Conservation (phyloP, 2,888 invertebrate genomes). For the Lasius platythorax region DNA sequence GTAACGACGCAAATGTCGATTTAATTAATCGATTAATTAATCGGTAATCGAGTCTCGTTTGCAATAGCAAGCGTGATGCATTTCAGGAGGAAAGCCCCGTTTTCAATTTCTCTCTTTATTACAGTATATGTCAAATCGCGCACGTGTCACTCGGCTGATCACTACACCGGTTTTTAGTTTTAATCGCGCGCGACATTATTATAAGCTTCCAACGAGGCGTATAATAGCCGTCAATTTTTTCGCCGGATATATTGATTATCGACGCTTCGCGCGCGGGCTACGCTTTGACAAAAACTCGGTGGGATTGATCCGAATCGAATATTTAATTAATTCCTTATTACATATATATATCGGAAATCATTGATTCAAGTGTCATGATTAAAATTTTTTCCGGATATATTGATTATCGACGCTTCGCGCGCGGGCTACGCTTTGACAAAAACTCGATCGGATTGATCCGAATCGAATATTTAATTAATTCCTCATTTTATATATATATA, state of each 20-base stretch:
- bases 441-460: neutral
- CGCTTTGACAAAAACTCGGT: neutral
- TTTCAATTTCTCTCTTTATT: neutral
- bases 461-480: neutral
- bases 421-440: neutral
- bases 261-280: neutral
- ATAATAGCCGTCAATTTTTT: slow-evolving; percentile 19
- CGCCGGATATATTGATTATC: slow-evolving; percentile 26
- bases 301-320: neutral
- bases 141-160: slow-evolving; percentile 10
- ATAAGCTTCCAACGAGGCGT: slow-evolving; percentile 23
- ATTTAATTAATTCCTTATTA: neutral
- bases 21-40: slow-evolving; percentile 34
- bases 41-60: neutral
- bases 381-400: slow-evolving; percentile 33
- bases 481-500: too few relatives aligned
- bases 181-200: slow-evolving; percentile 26
- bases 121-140: neutral
- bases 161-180: slow-evolving; percentile 5
- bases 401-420: neutral
- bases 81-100: neutral
- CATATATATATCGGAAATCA: too few relatives aligned
- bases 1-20: slow-evolving; percentile 3
- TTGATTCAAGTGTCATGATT: too few relatives aligned
- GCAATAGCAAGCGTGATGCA: neutral